Conservation (phyloP, 2,113 vertebrate genomes). For the Enhydra lutris region DNA sequence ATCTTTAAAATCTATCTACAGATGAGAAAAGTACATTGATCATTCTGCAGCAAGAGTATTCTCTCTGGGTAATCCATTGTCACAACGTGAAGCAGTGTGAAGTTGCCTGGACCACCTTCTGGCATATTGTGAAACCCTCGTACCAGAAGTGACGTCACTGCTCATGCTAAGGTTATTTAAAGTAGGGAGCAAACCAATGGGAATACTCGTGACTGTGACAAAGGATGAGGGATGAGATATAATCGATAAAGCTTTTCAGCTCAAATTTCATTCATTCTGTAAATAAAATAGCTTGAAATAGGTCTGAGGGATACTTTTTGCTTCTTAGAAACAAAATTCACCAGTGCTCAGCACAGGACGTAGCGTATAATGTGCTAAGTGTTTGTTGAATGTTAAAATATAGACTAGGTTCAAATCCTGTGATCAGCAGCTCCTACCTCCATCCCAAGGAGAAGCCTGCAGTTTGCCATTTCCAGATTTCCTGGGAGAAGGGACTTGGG, state of each 20-base stretch:
- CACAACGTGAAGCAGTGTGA: not conserved
- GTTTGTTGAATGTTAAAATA: constrained; percentile 1
- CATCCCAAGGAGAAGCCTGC: not conserved
- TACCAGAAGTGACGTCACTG: constrained; percentile 22
- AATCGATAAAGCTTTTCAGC: constrained; percentile 54
- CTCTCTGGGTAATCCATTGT: not conserved
- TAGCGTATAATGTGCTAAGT: not conserved
- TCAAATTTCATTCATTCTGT: constrained; percentile 52
- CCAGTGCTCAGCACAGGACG: not conserved
- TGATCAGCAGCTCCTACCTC: not conserved
- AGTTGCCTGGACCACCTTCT: not conserved
- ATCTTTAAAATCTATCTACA: not conserved
- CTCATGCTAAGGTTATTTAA: constrained; percentile 42
- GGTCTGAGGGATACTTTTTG: constrained; percentile 42
- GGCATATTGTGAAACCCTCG: not conserved
- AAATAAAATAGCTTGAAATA: constrained; percentile 71
- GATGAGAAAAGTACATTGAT: not conserved
- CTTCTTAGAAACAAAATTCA: constrained; percentile 57
- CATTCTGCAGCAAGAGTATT: not conserved
- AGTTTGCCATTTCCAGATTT: not conserved
- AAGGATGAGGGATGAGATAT: constrained; percentile 40
- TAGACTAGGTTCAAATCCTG: not conserved
- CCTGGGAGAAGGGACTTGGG: not conserved
- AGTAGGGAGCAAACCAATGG: constrained; percentile 5
- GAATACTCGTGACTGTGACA: constrained; percentile 15